Evolutionary conservation across 2,888 invertebrate genomes (phyloP), one percentile per base, ranked within the genome.

Genomic region (Thelaira solivaga): DNA sequence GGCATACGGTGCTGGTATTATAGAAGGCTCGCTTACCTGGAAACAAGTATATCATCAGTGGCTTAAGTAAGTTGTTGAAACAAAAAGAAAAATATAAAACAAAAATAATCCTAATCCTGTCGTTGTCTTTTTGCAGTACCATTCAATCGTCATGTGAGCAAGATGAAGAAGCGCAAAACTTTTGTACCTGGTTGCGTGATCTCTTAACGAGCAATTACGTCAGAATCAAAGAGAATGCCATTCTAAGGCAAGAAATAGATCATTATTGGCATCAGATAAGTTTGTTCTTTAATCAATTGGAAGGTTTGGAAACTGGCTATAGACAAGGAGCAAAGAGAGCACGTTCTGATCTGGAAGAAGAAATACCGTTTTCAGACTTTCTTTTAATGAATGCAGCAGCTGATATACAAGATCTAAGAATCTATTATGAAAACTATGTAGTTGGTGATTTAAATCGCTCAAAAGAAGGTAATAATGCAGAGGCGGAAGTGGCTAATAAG

Each of bases 211-310:
- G 90, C 41, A 91, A 92, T 83, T 97, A 96, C 86, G 89, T 91
- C 10, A 91, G 91, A 64, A 90, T 96, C 24, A 91, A 92, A 74
- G 90, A 91, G 49, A 92, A 92, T 84, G 89, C 96, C 20, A 90
- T 91, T 2, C 90, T 91, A 53, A 95, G 95, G 29, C 83, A 84
- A 6, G 83, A 83, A 10, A 84, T 84, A 84, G 80, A 88, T 92
- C 95, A 49, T 94, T 94, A 89, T 86, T 97, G 96, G 96, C 95
- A 96, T 88, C 96, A 97, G 90, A 92, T 96, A 53, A 92, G 92
- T 59, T 88, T 96, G 61, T 93, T 94, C 84, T 93, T 95, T 85
- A 91, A 91, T 20, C 97, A 97, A 90, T 89, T 96, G 75, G 92
- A 92, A 84, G 97, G 96, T 1, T 89, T 97, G 62, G 92, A 91